Conservation (phyloP, 1,140 invertebrate genomes). For the Drosophila athabasca region DNA sequence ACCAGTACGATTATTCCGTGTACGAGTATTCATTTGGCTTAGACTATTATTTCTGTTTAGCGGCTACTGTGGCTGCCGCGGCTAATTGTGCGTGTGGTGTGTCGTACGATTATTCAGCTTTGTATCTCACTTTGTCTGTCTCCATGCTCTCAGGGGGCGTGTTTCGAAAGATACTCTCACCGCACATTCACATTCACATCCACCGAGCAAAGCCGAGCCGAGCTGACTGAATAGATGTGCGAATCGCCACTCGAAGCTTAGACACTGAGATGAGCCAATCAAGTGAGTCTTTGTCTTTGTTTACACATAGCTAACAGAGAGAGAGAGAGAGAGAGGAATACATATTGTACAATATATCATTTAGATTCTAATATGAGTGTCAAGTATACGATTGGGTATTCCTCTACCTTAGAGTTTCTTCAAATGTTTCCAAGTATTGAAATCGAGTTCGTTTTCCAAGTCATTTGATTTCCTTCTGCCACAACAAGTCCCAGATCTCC, state of each 20-base stretch:
- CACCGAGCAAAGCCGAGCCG: background rate
- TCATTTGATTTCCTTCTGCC: conserved; percentile 45
- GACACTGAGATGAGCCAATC: conserved; percentile 43
- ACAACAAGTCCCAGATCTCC: conserved; percentile 17
- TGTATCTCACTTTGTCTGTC: conserved; percentile 75
- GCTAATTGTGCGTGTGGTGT: conserved; percentile 71
- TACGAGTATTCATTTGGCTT: conserved; percentile 48
- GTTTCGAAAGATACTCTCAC: conserved; percentile 52
- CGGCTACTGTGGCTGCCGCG: conserved; percentile 34
- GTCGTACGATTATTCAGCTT: conserved; percentile 63
- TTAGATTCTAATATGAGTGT: conserved; percentile 23
- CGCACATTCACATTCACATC: conserved; percentile 14
- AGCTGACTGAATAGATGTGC: conserved; percentile 43
- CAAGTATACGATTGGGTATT: too few relatives aligned
- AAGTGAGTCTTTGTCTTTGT: conserved; percentile 30
- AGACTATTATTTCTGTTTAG: conserved; percentile 35
- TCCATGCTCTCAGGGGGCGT: conserved; percentile 69
- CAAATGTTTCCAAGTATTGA: background rate
- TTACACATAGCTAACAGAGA: conserved; percentile 24
- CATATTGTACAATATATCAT: conserved; percentile 33
- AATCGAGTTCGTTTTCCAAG: conserved; percentile 38
- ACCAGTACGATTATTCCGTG: conserved; percentile 2
- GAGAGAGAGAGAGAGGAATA: conserved; percentile 25
- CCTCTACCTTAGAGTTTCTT: too few relatives aligned
- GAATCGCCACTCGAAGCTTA: conserved; percentile 51